These are phyloP conservation scores for Micrasema minimum DNA, from an alignment of 1,140 invertebrate species.

Conservation along the genomic window DNA sequence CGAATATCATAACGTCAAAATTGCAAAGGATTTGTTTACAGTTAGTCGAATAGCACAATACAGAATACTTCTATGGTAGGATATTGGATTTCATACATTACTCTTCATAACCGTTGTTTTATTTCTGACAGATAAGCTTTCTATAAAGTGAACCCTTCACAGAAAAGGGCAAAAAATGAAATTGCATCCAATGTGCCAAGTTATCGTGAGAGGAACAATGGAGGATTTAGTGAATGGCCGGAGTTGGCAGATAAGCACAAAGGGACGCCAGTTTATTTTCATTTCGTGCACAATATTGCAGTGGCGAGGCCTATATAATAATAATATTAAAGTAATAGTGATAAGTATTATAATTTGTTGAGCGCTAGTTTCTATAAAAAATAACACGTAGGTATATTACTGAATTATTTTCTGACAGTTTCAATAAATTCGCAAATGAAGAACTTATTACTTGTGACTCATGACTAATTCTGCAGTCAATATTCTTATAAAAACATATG, in stretches of 20 bases:
- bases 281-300: conserved; percentile 39
- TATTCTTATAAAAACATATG: no score
- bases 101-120: conserved; percentile 38
- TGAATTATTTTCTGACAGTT: no score
- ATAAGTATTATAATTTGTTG: no score
- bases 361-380: no score
- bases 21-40: neutral
- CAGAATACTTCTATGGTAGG: neutral
- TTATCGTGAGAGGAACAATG: conserved; percentile 37
- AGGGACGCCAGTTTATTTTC: conserved; percentile 46
- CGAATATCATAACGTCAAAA: no score
- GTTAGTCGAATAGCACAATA: neutral
- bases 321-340: no score
- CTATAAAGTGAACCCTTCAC: conserved; percentile 25
- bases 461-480: no score
- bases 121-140: conserved; percentile 39
- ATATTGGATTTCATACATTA: conserved; percentile 42
- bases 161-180: conserved; percentile 41
- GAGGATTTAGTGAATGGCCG: conserved; percentile 49
- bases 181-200: conserved; percentile 47
- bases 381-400: no score
- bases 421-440: no score
- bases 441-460: no score
- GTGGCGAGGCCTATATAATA: no score
- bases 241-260: conserved; percentile 47